Evolutionary conservation across 2,797 vertebrate genomes (phyloP), one percentile per base, ranked within the genome.

Genomic region (Phrynocephalus guinanensis): DNA sequence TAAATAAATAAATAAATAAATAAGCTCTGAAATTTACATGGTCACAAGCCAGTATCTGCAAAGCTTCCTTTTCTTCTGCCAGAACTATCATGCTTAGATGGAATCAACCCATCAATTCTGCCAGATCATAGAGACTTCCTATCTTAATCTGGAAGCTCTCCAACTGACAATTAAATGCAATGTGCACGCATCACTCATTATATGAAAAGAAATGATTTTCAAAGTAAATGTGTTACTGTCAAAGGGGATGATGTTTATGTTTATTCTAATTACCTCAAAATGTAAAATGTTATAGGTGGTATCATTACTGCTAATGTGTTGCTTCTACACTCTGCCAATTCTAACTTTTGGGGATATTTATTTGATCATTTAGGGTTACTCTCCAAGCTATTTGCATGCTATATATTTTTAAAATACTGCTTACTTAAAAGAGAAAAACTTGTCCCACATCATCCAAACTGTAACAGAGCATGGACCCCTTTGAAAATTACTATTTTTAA

Each of bases 401-500:
- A 10, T 82, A 73, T 33, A 26, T 67, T 81, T 81, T 67, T 66
- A 5, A 66, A 63, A 67, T 70, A 48, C 16, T 30, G 48, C 38
- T 33, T 10, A 50, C 26, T 20, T 33, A 50, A 20, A 20, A 52
- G 1, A 11, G 38, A 72, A 60, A 44, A 33, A 24, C 67, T 60
- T 80, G 50, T 6, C 67, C 52, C 13, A 44, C 33, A 66, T 67
- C n/a, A 66, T 75, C 28, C 76, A 16, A 30, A 28, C 52, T 71
- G 68, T n/a, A 24, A 89, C 20, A 9, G 66, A 7, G 1, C 11
- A 82, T 22, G 75, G 79, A 24, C 8, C 60, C 5, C 30, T 7
- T 88, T 7, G 5, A 16, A 85, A 50, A 91, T 90, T 72, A 33
- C 38, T 0, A 10, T 73, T 76, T 88, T 78, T 72, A 78, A 82